Conservation (phyloP, 2,888 invertebrate species). For the Napeogenes inachia region DNA sequence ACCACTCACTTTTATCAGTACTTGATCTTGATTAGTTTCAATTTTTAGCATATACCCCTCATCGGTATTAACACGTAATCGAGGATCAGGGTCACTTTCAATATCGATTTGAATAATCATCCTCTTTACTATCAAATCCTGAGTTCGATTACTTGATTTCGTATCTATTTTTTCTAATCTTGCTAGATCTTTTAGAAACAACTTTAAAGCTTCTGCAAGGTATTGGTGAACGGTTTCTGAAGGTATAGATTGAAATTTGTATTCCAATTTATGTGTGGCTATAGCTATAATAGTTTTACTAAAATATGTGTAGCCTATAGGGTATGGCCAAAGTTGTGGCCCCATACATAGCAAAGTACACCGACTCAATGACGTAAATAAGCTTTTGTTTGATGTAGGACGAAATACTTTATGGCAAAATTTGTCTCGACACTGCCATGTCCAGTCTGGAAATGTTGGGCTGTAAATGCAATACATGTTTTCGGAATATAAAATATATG, state of each 20-base stretch:
- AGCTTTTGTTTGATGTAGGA: slow-evolving; percentile 23
- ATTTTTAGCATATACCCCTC: slow-evolving; percentile 83
- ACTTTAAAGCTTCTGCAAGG: slow-evolving; percentile 64
- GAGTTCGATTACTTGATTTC: slow-evolving; percentile 34
- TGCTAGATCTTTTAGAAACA: slow-evolving; percentile 68
- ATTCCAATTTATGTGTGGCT: slow-evolving; percentile 72
- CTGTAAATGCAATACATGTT: slow-evolving; percentile 11
- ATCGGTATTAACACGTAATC: slow-evolving; percentile 80
- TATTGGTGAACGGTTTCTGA: slow-evolving; percentile 49
- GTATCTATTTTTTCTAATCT: slow-evolving; percentile 62
- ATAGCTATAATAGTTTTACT: slow-evolving; percentile 78
- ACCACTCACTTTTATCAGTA: slow-evolving; percentile 74
- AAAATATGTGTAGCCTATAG: slow-evolving; percentile 81
- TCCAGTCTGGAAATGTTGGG: slow-evolving; percentile 24
- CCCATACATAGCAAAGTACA: slow-evolving; percentile 85
- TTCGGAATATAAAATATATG: background rate
- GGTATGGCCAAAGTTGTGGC: slow-evolving; percentile 85
- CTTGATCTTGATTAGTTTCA: slow-evolving; percentile 51
- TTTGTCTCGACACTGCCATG: slow-evolving; percentile 48
- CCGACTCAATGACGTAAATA: slow-evolving; percentile 75
- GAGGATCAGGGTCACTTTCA: slow-evolving; percentile 72
- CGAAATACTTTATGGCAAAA: slow-evolving; percentile 47
- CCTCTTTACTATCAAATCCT: slow-evolving; percentile 37
- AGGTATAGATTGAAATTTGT: slow-evolving; percentile 60
- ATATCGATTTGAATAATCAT: slow-evolving; percentile 71